Conservation (phyloP, 1,140 invertebrate species). For the Pseudomyrmex pallidus region DNA sequence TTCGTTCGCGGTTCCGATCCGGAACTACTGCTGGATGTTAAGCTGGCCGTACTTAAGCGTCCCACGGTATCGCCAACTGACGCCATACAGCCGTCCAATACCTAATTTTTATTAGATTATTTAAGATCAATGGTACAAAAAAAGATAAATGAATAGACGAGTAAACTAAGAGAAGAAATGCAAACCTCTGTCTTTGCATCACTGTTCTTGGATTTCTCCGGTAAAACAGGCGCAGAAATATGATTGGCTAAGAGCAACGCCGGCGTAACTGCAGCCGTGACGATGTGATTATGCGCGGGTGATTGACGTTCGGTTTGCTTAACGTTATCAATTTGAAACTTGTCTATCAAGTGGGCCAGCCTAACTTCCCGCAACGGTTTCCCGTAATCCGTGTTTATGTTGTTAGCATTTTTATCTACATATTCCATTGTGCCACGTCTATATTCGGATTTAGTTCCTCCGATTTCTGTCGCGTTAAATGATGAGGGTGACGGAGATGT, state of each 20-base stretch:
- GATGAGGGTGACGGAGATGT: constrained; percentile 72
- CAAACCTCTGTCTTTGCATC: constrained; percentile 78
- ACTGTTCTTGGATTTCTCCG: constrained; percentile 78
- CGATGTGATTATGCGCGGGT: constrained; percentile 67
- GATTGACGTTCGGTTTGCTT: constrained; percentile 74
- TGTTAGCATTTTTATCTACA: constrained; percentile 85
- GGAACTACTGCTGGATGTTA: constrained; percentile 85
- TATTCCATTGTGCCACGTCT: constrained; percentile 83
- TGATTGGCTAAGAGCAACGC: constrained; percentile 79
- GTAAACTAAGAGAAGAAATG: constrained; percentile 24
- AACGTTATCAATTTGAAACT: constrained; percentile 78
- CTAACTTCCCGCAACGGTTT: constrained; percentile 76
- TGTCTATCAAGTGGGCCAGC: constrained; percentile 79
- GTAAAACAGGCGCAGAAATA: constrained; percentile 72
- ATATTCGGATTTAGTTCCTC: constrained; percentile 81
- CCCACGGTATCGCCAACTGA: constrained; percentile 71
- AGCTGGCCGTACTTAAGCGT: constrained; percentile 83
- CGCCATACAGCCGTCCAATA: constrained; percentile 64
- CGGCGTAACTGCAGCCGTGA: constrained; percentile 64
- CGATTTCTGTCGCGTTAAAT: constrained; percentile 79
- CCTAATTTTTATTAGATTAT: constrained; percentile 58
- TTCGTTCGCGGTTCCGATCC: constrained; percentile 79
- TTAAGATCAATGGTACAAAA: constrained; percentile 3
- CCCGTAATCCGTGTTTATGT: constrained; percentile 72
- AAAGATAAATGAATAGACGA: background rate